Evolutionary conservation across 1,140 invertebrate species (phyloP).

Genomic region (Chelonus insularis): DNA sequence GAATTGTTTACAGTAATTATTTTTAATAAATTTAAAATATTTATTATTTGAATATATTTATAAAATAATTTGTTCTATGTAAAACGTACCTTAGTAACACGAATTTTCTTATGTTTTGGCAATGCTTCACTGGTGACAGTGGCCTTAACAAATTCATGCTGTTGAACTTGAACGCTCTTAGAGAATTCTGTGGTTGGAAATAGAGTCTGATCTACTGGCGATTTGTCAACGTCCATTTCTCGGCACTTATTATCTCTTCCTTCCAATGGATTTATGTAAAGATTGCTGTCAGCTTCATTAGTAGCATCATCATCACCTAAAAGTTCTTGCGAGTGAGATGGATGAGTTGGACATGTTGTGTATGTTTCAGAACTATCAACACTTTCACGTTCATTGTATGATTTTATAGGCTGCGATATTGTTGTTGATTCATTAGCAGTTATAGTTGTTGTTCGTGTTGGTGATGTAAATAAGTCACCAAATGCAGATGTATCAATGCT

Average conservation of each 20-base stretch:
- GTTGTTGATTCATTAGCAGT: not conserved
- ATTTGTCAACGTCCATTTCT: conserved; percentile 75
- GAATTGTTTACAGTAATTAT: too few species aligned
- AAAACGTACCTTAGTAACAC: conserved; percentile 84
- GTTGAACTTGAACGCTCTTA: conserved; percentile 42
- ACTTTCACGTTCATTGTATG: conserved; percentile 71
- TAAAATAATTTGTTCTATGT: too few species aligned
- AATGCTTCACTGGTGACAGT: conserved; percentile 68
- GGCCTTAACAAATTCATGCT: conserved; percentile 60
- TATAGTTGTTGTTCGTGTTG: conserved; percentile 6
- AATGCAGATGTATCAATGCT: conserved; percentile 58
- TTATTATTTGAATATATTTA: too few species aligned
- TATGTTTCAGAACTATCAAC: conserved; percentile 90
- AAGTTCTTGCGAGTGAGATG: conserved; percentile 78
- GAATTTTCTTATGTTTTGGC: conserved; percentile 83
- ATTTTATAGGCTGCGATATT: conserved; percentile 36
- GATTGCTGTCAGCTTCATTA: conserved; percentile 75
- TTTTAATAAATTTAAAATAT: not conserved
- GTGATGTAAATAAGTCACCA: conserved; percentile 39
- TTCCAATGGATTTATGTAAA: conserved; percentile 90
- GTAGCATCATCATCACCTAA: conserved; percentile 66
- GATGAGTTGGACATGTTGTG: conserved; percentile 93
- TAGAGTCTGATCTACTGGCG: conserved; percentile 52
- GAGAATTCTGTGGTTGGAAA: conserved; percentile 50
- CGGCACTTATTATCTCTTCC: conserved; percentile 64